Conservation (phyloP, 2,113 vertebrate genomes). For the Lanius ludovicianus region DNA sequence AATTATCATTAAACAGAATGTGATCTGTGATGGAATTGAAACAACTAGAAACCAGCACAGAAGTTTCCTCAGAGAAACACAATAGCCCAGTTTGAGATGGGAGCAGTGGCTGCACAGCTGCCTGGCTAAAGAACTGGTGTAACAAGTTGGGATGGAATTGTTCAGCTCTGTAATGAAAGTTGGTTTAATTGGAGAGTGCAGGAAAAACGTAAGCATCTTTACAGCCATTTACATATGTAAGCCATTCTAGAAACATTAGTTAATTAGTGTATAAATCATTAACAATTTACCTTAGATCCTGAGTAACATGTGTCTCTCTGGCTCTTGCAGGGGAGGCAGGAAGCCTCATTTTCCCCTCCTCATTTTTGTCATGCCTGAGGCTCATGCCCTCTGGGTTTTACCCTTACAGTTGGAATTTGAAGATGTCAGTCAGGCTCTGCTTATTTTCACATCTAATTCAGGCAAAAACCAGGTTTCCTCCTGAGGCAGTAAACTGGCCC, state of each 20-base stretch:
- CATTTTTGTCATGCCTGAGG: constrained; percentile 60
- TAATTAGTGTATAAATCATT: constrained; percentile 54
- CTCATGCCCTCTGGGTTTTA: constrained; percentile 31
- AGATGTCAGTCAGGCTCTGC: constrained; percentile 67
- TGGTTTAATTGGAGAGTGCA: constrained; percentile 29
- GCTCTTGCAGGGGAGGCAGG: constrained; percentile 25
- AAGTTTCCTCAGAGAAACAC: constrained; percentile 24
- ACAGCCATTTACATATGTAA: constrained; percentile 35
- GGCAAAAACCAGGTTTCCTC: constrained; percentile 58
- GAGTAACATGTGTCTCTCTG: background rate
- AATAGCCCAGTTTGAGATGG: background rate
- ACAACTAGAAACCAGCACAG: constrained; percentile 25
- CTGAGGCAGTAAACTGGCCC: constrained; percentile 52
- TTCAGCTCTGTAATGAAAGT: constrained; percentile 25
- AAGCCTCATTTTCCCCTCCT: constrained; percentile 29
- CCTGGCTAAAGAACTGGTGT: constrained; percentile 11
- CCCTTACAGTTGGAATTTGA: constrained; percentile 39
- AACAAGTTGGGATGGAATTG: constrained; percentile 27
- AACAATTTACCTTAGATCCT: constrained; percentile 5
- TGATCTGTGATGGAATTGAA: constrained; percentile 44
- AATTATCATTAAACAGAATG: constrained; percentile 77
- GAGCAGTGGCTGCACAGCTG: background rate
- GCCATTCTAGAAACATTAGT: background rate
- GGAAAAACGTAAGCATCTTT: constrained; percentile 37
- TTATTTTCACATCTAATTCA: constrained; percentile 66